These are phyloP conservation scores for Lasius fuliginosus DNA, from an alignment of 2,888 invertebrate species.

Conservation along the genomic window DNA sequence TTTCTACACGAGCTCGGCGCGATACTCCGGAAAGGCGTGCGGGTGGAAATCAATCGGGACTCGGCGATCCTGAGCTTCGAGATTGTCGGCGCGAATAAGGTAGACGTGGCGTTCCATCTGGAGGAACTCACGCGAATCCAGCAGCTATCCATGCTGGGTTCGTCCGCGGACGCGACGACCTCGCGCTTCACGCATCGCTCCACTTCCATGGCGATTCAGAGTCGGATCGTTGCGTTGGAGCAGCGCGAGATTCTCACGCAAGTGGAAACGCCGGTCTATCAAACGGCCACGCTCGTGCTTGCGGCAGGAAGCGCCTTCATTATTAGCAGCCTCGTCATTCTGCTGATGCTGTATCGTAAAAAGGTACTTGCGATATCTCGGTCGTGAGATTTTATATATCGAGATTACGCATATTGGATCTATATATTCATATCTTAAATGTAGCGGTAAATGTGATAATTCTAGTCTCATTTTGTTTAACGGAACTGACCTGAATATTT, in stretches of 20 bases:
- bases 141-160: conserved; percentile 86
- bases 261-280: conserved; percentile 90
- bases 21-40: conserved; percentile 80
- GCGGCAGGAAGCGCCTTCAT: conserved; percentile 93
- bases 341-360: conserved; percentile 92
- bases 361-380: conserved; percentile 84
- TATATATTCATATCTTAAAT: neutral
- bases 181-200: conserved; percentile 89
- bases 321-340: conserved; percentile 92
- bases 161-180: conserved; percentile 89
- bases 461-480: neutral
- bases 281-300: conserved; percentile 92
- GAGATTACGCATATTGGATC: neutral
- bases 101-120: conserved; percentile 92
- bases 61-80: conserved; percentile 85
- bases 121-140: conserved; percentile 91
- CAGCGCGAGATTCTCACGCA: conserved; percentile 91
- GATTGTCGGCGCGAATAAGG: conserved; percentile 91
- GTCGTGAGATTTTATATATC: neutral
- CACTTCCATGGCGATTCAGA: conserved; percentile 83
- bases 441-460: neutral
- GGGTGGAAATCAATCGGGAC: conserved; percentile 81
- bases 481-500: neutral
- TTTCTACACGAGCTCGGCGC: conserved; percentile 83
- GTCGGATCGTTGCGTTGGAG: conserved; percentile 87